These are phyloP conservation scores for Eciton burchellii DNA, from an alignment of 1,140 invertebrate species.

Conservation along the genomic window DNA sequence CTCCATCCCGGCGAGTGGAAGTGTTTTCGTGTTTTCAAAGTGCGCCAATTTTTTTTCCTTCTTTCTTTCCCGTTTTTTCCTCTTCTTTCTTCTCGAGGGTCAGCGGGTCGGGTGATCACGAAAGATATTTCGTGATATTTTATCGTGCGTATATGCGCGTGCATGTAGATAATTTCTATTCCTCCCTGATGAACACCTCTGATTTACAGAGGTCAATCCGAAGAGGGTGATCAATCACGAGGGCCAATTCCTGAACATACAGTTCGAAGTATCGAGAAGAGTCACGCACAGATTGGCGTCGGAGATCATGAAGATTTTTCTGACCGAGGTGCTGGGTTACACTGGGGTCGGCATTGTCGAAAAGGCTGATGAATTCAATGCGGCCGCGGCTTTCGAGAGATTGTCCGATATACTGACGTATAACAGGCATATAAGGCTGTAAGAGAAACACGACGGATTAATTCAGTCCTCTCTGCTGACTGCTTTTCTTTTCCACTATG, in stretches of 20 bases:
- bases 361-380: conserved; percentile 84
- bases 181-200: too few species aligned
- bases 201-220: conserved; percentile 78
- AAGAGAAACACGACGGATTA: conserved; percentile 36
- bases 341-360: conserved; percentile 85
- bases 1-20: too few species aligned
- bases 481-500: neutral
- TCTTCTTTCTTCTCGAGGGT: too few species aligned
- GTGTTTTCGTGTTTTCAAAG: too few species aligned
- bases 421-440: conserved; percentile 59
- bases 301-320: conserved; percentile 88
- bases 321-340: conserved; percentile 89
- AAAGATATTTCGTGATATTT: conserved; percentile 22
- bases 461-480: neutral
- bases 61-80: too few species aligned
- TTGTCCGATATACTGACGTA: conserved; percentile 62
- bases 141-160: too few species aligned
- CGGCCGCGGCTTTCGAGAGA: conserved; percentile 77
- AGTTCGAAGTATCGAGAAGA: conserved; percentile 86
- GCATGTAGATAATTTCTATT: too few species aligned
- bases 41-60: too few species aligned
- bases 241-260: conserved; percentile 77
- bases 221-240: conserved; percentile 76
- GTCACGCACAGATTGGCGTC: conserved; percentile 88
- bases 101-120: neutral